Base-by-base conservation (phyloP, 2,888 invertebrate genomes). In the Noctuana brunneofusca region DNA sequence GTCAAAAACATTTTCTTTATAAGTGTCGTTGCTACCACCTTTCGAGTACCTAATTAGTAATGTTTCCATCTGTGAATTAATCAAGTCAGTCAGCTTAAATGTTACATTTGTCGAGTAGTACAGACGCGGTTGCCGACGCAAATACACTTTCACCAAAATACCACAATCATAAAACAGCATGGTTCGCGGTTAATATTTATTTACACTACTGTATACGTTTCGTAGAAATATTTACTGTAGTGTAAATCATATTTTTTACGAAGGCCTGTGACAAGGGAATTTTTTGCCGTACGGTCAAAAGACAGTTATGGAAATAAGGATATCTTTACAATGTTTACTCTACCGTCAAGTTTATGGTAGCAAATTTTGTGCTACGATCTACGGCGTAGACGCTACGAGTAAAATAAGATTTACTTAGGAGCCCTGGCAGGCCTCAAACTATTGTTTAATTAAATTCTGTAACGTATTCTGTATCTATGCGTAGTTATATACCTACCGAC, bases 131-230 rank as follows among this genome's bases (percentile, higher is more conserved):
- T 76, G 71, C 78, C 69, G 71, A 75, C 75, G 74, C 76, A 73
- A 79, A 84, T 84, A 85, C 81, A 83, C 80, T 82, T 83, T 83
- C 77, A 79, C 76, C 71, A 69, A 83, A 86, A 84, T 80, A 82
- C 78, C 76, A 72, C 78, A 79, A 78, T 80, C 79, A 79, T 81
- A 80, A 80, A 80, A 72, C 70, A 67, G 69, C 75, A 70, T 74
- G 74, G 71, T 73, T 70, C 72, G 72, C 70, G 69, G 72, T 60
- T 75, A 68, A 68, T 78, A 80, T 84, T 82, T 84, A 83, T 83
- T 81, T 83, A 78, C 76, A 74, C 72, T 75, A 73, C 68, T 69
- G 69, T 74, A 73, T 70, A 71, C 68, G 69, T 64, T 73, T 65
- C 65, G 69, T 66, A 70, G 71, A 77, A 77, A 78, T 75, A 76